Evolutionary conservation across 1,140 invertebrate species (phyloP), one percentile per base, ranked within the genome.

Genomic region (Solenopsis fugax): DNA sequence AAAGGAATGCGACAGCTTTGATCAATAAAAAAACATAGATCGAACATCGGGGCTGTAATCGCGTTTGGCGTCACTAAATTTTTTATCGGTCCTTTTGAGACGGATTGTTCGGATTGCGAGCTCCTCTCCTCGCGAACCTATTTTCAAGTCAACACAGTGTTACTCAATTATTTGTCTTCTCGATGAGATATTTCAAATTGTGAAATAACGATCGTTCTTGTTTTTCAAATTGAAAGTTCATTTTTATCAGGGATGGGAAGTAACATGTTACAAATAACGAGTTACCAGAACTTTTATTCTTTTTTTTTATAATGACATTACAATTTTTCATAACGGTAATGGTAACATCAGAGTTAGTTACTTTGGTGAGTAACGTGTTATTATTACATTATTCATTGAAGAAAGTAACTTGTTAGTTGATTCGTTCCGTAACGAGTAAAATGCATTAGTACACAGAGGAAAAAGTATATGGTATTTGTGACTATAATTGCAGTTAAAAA

Each of bases 1-100:
- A 58, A 48, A 82, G 18, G 18, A 72, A 58, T 3, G 34, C 13
- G 45, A 67, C 18, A 18, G n/a, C 67, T 58, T 82, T 21, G 52
- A 82, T 73, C 65, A 5, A 60, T 69, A 54, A 21, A 12, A 18
- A 52, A 34, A 58, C 2, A n/a, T 29, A 29, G 52, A 72, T 69
- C 48, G 62, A 65, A 80, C 29, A n/a, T 21, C 41, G 21, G 7
- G n/a, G n/a, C 21, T 45, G 16, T 71, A 41, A 34, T 54, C 34
- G 52, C 67, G 41, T 82, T 82, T 82, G 48, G 67, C 50, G 41
- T 5, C n/a, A 29, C 12, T 82, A 52, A 72, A 82, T 82, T 48
- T 58, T 58, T 73, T 73, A 82, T 72, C 52, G 37, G 58, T 29
- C 4, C 52, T 73, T 82, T 58, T 37, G 34, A 72, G 24, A 56